These are phyloP conservation scores for Keiferia lycopersicella DNA, from an alignment of 2,888 invertebrate species.

Conservation along the genomic window DNA sequence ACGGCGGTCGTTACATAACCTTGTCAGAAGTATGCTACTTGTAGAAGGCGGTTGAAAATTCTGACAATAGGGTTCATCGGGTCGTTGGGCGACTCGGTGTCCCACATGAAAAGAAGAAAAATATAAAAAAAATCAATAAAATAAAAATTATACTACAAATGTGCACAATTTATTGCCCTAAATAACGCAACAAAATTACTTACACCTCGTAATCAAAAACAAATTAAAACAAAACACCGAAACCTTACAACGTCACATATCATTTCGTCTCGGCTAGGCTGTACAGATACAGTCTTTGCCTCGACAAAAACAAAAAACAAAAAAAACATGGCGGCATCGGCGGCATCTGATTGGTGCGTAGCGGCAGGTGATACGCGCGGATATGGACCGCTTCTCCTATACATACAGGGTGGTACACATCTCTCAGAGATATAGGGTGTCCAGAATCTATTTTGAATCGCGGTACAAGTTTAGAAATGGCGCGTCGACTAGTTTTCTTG, in stretches of 20 bases:
- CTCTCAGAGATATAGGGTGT: slow-evolving; percentile 44
- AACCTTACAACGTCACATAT: slow-evolving; percentile 2
- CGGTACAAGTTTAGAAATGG: not conserved
- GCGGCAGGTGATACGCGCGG: slow-evolving; percentile 59
- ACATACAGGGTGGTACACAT: slow-evolving; percentile 14
- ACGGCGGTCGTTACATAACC: too few relatives aligned
- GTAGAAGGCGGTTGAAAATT: too few relatives aligned
- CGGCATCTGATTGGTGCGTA: slow-evolving; percentile 43
- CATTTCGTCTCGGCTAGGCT: not conserved
- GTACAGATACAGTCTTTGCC: slow-evolving; percentile 7
- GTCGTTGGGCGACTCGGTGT: too few relatives aligned
- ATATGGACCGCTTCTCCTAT: slow-evolving; percentile 55
- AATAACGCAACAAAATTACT: not conserved
- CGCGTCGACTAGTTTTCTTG: not conserved
- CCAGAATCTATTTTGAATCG: slow-evolving; percentile 26
- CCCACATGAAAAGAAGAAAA: too few relatives aligned
- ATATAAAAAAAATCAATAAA: too few relatives aligned
- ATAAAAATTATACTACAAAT: too few relatives aligned
- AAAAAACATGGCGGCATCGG: slow-evolving; percentile 28
- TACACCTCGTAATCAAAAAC: not conserved
- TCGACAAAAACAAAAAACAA: slow-evolving; percentile 26
- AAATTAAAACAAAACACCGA: slow-evolving; percentile 16
- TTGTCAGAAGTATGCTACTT: too few relatives aligned
- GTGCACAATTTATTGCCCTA: not conserved
- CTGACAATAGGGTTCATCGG: too few relatives aligned